Base-by-base conservation (phyloP, 2,113 vertebrate species). In the Chloropsis cyanopogon region DNA sequence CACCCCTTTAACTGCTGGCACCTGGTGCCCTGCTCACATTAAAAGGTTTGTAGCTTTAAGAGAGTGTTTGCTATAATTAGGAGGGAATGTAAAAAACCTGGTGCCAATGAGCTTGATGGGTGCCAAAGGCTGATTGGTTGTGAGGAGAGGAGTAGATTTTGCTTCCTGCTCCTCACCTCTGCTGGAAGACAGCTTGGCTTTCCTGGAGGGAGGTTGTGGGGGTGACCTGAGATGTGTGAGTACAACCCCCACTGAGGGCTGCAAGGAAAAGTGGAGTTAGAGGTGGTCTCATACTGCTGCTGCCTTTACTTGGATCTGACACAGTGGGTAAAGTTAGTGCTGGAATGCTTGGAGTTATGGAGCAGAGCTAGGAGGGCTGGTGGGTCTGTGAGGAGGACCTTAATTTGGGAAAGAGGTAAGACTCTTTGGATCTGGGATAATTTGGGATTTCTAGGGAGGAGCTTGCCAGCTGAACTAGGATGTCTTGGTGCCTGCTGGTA, bases 21-120 rank as follows among this genome's bases (percentile, higher is more conserved):
- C 50, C 79, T 75, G 42, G 6, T 68, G 31, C 60, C 3, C 4
- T 2, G 4, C 71, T 70, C 23, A 18, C 23, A 1, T 54, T 11
- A 9, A 73, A 65, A 59, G 52, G 60, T 71, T 54, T 95, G 85
- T 47, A 78, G 6, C 88, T 86, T 73, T 78, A 53, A 84, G 35
- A 63, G 57, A 46, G 7, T 0, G 0, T n/a, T 60, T 80, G 63
- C 65, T 5, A 11, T 91, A 72, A 77, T 50, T 66, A n/a, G 5
- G 7, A 35, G 90, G 42, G 68, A 92, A 95, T 90, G 66, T 33
- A 20, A 83, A 83, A 90, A 59, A 76, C n/a, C 88, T 93, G 96
- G 60, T 96, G 92, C 63, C 29, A 93, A 86, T 76, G 83, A 97
- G 70, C 82, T 80, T 93, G 90, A 79, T 88, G 83, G 71, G 71